Evolutionary conservation across 1,140 invertebrate genomes (phyloP).

Genomic region (Drosophila ambigua): DNA sequence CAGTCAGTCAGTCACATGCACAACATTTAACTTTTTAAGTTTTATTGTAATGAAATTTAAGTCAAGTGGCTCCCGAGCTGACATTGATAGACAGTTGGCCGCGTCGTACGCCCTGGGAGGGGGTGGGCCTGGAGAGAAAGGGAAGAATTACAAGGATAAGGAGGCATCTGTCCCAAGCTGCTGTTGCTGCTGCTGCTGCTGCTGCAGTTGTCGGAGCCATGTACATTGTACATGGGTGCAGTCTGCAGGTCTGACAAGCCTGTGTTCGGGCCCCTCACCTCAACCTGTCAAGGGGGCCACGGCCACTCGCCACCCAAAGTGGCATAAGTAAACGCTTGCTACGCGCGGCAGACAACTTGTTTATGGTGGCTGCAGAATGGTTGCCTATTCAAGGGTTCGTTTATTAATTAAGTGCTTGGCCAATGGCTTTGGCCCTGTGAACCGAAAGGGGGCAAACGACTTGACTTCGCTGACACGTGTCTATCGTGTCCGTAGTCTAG

Average conservation of each 20-base stretch:
- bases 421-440: constrained; percentile 18
- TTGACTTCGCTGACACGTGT: constrained; percentile 27
- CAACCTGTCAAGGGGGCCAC: constrained; percentile 35
- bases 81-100: constrained; percentile 34
- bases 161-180: constrained; percentile 2
- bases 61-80: constrained; percentile 22
- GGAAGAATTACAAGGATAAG: background rate
- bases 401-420: constrained; percentile 48
- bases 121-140: background rate
- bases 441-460: constrained; percentile 14
- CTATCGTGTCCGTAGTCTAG: constrained; percentile 14
- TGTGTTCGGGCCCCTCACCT: constrained; percentile 4
- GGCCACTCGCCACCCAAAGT: background rate
- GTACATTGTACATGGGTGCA: constrained; percentile 24
- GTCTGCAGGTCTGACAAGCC: constrained; percentile 23
- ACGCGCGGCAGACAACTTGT: constrained; percentile 2
- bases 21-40: background rate
- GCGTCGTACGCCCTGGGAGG: too few species aligned
- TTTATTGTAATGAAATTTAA: constrained; percentile 29
- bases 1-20: background rate
- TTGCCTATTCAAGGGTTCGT: constrained; percentile 16
- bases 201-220: constrained; percentile 35
- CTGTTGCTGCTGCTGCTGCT: background rate
- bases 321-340: constrained; percentile 19
- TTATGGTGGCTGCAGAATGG: background rate